phyloP scores from a whole-genome alignment of 2,888 invertebrate species.

The Yponomeuta cagnagella region DNA sequence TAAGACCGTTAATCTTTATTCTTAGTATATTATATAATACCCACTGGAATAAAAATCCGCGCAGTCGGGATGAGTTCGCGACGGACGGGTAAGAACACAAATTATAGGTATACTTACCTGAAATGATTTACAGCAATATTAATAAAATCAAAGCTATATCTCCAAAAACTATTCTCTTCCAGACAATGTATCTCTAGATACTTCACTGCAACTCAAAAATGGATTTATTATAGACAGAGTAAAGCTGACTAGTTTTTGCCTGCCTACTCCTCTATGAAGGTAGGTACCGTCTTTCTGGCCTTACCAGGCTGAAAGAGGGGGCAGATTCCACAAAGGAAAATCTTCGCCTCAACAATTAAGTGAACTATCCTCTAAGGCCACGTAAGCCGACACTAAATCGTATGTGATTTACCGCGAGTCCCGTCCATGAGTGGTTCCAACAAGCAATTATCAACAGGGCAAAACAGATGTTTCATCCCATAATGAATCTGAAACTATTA shows the following conservation, averaged over 20 bases:
- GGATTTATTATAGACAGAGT: no score
- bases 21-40: no score
- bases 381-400: slow-evolving; percentile 20
- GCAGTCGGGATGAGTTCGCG: no score
- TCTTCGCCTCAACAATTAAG: neutral
- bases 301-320: neutral
- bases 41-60: no score
- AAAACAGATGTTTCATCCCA: neutral
- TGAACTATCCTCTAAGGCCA: neutral
- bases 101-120: no score
- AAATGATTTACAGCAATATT: no score
- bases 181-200: no score
- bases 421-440: slow-evolving; percentile 25
- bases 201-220: no score
- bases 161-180: no score
- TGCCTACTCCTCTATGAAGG: neutral
- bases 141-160: no score
- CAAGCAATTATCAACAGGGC: slow-evolving; percentile 40
- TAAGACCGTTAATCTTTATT: no score
- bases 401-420: slow-evolving; percentile 34
- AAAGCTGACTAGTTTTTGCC: neutral
- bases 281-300: neutral
- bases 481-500: neutral
- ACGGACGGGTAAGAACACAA: no score
- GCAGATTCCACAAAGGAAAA: neutral